Evolutionary conservation across 1,140 invertebrate genomes (phyloP).

Genomic region (Atopsyche davidsoni): DNA sequence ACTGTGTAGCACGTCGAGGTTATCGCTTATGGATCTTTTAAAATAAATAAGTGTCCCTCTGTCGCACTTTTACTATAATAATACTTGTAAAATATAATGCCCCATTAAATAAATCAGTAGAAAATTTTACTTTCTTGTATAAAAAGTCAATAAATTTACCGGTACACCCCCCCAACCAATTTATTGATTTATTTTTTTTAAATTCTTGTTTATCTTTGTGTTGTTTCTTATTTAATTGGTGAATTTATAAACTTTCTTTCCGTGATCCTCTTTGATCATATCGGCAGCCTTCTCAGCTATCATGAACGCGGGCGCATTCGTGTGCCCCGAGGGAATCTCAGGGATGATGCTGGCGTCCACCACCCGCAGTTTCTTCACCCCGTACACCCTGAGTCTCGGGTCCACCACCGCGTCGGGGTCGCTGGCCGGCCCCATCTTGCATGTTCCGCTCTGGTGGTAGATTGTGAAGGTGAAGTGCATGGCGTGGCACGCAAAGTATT

Average conservation of each 20-base stretch:
- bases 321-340: conserved; percentile 54
- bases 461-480: conserved; percentile 64
- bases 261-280: conserved; percentile 56
- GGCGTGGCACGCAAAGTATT: conserved; percentile 68
- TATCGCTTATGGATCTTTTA: no score
- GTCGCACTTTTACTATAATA: no score
- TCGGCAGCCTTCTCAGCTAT: conserved; percentile 55
- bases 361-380: conserved; percentile 63
- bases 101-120: no score
- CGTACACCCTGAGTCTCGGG: conserved; percentile 61
- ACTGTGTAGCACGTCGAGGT: no score
- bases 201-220: no score
- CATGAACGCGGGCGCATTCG: conserved; percentile 57
- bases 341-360: conserved; percentile 72
- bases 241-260: conserved; percentile 6
- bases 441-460: conserved; percentile 74
- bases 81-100: no score
- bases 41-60: no score
- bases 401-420: conserved; percentile 68
- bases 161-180: no score
- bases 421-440: conserved; percentile 71
- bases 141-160: no score
- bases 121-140: no score
- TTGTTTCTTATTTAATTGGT: no score
- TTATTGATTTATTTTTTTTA: no score